Evolutionary conservation across 2,113 vertebrate species (phyloP), one percentile per base, ranked within the genome.

Genomic region (Polyodon spathula): DNA sequence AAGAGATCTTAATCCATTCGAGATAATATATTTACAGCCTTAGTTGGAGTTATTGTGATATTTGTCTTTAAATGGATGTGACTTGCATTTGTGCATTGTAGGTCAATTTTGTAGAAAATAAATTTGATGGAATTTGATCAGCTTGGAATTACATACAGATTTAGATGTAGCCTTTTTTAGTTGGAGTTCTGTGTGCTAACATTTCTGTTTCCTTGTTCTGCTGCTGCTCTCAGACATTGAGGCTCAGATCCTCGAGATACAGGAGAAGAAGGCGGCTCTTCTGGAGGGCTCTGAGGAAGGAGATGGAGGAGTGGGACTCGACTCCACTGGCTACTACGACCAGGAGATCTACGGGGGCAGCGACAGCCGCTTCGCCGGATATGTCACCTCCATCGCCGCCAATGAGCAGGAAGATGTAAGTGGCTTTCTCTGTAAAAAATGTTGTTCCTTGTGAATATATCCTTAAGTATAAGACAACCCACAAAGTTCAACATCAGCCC

Each of bases 281-380:
- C 55, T 70, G 65, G 84, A 86, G 3, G 57, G 59, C 27, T 27
- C 27, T 27, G 27, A 27, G 67, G 92, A 95, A 69, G 93, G 90
- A 70, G 89, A 90, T 2, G 87, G 97, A 76, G 95, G 94, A 63
- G 96, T 99, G 55, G 94, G 95, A 62, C 91, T 99, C 46, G 94
- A 93, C 76, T 99, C 95, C 59, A 98, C 96, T 40, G 96, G 96
- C 11, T 96, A 94, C 65, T 98, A 87, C 54, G 96, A 99, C 70
- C 94, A 96, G 76, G 96, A 99, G 75, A 99, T 99, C 71, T 99
- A 98, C 43, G 96, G 93, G 46, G 96, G 96, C 70, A 97, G 89
- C 48, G 96, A 99, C 73, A 98, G 94, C 71, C 91, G 96, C 54
- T 98, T 99, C 78, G 90, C 89, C 64, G 96, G 96, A 74, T 99